Evolutionary conservation across 1,140 invertebrate genomes (phyloP), one percentile per base, ranked within the genome.

Genomic region (Temnothorax nylanderi): DNA sequence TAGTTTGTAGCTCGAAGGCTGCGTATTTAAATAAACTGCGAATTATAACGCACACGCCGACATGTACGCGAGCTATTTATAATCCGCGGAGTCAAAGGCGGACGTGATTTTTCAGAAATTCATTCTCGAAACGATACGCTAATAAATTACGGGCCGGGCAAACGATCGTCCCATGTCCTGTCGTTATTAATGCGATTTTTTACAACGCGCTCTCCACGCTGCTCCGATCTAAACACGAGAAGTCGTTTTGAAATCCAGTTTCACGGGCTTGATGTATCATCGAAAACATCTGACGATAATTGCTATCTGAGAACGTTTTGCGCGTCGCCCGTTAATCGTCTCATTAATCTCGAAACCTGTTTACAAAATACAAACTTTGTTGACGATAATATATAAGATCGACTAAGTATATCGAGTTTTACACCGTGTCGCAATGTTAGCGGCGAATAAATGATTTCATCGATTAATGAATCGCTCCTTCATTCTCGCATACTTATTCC

Each of bases 151-250:
- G 21, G 21, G 10, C 16, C 2, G 51, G 26, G 7, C 67, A 18
- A 60, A 21, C n/a, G 67, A 60, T 60, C 80, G 64, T 69, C 41
- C 13, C 26, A 4, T 7, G 67, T 74, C 37, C 54, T 37, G 54
- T 21, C 69, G 69, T 84, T 74, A 84, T 84, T 84, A 84, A 84
- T 75, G 69, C n/a, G 54, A 75, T 84, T 74, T 84, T 74, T 26
- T 69, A 58, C 41, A 62, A 1, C 26, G 26, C 37, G 47, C 54
- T 76, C n/a, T 47, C 32, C 16, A 11, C 47, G 47, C 37, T 37
- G 47, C 44, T 26, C n/a, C 62, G 21, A n/a, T 37, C 67, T 47
- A 74, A 72, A 74, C 54, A 18, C 51, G 67, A 58, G n/a, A 18
- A 21, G 54, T 44, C 54, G 26, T 84, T 74, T 60, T 60, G 69